Percentiles rank a stretch among this genome's conserved stretches.
These are phyloP conservation scores for Melipona quadrifasciata DNA, from an alignment of 1,140 invertebrate genomes.

Conservation along the genomic window DNA sequence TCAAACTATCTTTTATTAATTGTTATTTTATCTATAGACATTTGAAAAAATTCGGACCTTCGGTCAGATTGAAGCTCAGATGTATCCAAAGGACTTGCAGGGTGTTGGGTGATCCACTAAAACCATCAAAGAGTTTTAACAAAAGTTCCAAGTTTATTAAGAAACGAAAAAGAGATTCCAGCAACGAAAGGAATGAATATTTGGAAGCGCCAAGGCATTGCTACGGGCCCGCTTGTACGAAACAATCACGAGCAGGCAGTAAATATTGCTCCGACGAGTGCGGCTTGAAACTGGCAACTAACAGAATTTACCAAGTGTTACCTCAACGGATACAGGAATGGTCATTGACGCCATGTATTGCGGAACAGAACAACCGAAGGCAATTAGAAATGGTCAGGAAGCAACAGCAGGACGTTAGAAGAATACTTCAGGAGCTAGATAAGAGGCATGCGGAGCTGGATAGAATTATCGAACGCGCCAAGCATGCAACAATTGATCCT, in stretches of 20 bases:
- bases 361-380: constrained; percentile 93
- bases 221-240: constrained; percentile 93
- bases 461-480: constrained; percentile 89
- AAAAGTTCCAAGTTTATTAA: constrained; percentile 74
- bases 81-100: constrained; percentile 84
- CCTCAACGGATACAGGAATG: constrained; percentile 97
- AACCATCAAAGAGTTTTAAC: constrained; percentile 77
- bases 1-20: not conserved
- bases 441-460: constrained; percentile 90
- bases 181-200: constrained; percentile 82
- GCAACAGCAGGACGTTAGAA: constrained; percentile 89
- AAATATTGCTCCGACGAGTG: constrained; percentile 98
- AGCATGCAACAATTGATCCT: constrained; percentile 85
- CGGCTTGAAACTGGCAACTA: constrained; percentile 94
- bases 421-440: constrained; percentile 90
- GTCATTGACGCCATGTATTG: constrained; percentile 93
- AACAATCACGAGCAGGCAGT: constrained; percentile 89
- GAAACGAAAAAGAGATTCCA: constrained; percentile 81
- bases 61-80: constrained; percentile 86
- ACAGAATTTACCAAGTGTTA: constrained; percentile 91
- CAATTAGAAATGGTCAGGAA: constrained; percentile 91
- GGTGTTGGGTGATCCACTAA: constrained; percentile 75
- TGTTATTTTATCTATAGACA: constrained; percentile 80
- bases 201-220: constrained; percentile 89
- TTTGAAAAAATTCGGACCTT: constrained; percentile 89